Evolutionary conservation across 1,140 invertebrate genomes (phyloP), one percentile per base, ranked within the genome.

Genomic region (Agraylea sexmaculata): DNA sequence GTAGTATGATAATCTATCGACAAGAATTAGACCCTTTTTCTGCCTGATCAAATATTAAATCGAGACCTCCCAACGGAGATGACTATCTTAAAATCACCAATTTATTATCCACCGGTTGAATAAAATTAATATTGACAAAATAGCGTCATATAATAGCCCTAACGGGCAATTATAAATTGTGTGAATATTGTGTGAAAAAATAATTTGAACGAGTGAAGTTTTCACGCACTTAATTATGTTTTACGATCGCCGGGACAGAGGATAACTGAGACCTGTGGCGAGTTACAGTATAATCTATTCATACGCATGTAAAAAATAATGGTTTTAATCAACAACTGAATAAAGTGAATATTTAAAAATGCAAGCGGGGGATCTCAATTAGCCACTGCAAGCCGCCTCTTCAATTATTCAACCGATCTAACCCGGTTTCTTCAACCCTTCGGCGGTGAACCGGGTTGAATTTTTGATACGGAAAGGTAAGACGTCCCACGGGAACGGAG

Each of bases 331-430:
- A n/a, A n/a, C n/a, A n/a, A n/a, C n/a, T n/a, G n/a, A n/a, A 17
- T 40, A 45, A 45, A 45, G 36, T 40, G 37, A 40, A 25, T 35
- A 15, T 40, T 45, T 45, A 40, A 45, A 45, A 45, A 40, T 45
- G 43, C 37, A 45, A 17, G 30, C 37, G 15, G 37, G 18, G 35
- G 22, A 15, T 27, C 20, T 36, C 43, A 45, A 45, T 45, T 45
- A 45, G 19, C n/a, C n/a, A 39, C 32, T 38, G 22, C 31, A 15
- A 37, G 8, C 21, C 34, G 15, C 19, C 18, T 31, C 29, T n/a
- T 27, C 37, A 39, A 34, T 39, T 23, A 40, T 45, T 34, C n/a
- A 34, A 16, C 20, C 15, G 23, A 18, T 25, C 35, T 37, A 38
- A 38, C 22, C 36, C 12, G n/a, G 38, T 31, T 39, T 31, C 37